phyloP scores from a whole-genome alignment of 2,113 vertebrate species.

The Lophochroa leadbeateri region DNA sequence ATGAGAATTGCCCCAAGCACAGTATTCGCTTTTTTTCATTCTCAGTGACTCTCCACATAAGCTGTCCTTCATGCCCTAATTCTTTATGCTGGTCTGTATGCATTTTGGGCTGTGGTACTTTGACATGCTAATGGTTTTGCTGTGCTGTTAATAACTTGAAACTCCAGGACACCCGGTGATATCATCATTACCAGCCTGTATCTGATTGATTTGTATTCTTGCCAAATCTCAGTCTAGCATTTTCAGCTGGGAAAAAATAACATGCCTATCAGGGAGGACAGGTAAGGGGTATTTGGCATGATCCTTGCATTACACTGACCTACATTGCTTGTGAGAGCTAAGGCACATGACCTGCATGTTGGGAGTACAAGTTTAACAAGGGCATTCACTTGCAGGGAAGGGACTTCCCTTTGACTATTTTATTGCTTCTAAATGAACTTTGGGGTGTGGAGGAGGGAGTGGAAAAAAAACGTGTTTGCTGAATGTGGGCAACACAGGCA shows the following conservation, averaged over 20 bases:
- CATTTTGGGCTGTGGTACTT: conserved; percentile 10
- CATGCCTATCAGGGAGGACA: background rate
- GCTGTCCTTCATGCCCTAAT: conserved; percentile 45
- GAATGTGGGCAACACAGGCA: background rate
- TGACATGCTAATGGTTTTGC: conserved; percentile 30
- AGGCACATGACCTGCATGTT: background rate
- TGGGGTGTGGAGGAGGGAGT: background rate
- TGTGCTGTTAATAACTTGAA: conserved; percentile 4
- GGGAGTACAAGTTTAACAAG: background rate
- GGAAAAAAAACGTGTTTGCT: background rate
- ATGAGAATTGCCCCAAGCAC: conserved; percentile 2
- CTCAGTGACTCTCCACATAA: conserved; percentile 33
- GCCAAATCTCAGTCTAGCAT: background rate
- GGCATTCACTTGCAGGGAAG: background rate
- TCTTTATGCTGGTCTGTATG: background rate
- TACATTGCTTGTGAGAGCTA: background rate
- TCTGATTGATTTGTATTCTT: background rate
- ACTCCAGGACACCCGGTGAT: background rate
- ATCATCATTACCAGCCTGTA: background rate
- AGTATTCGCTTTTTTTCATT: conserved; percentile 14
- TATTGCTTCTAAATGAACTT: background rate
- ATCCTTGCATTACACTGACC: background rate
- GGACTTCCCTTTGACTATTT: background rate
- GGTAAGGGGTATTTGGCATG: background rate
- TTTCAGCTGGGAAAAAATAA: conserved; percentile 1